Evolutionary conservation across 2,888 invertebrate species (phyloP).

Genomic region (Cerastoderma edule): DNA sequence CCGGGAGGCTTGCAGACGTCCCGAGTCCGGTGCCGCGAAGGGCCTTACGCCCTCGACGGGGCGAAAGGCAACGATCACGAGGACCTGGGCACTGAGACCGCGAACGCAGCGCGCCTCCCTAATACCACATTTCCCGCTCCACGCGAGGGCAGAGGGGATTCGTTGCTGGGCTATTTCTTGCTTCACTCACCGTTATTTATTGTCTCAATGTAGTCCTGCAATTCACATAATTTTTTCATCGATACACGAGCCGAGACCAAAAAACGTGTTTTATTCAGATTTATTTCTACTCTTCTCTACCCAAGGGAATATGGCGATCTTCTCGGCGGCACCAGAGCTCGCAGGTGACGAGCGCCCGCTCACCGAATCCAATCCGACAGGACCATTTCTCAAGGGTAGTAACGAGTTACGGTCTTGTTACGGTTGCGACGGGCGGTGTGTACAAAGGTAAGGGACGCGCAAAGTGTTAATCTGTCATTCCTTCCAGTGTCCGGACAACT

Average conservation of each 20-base stretch:
- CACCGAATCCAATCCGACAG: constrained; percentile 82
- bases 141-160: constrained; percentile 84
- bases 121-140: constrained; percentile 86
- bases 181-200: constrained; percentile 88
- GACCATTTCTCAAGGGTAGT: constrained; percentile 88
- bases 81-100: constrained; percentile 70
- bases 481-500: constrained; percentile 89
- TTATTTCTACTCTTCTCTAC: too few relatives aligned
- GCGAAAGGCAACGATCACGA: constrained; percentile 79
- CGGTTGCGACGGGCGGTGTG: constrained; percentile 87
- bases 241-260: constrained; percentile 87
- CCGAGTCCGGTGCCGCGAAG: constrained; percentile 33
- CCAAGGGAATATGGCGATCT: constrained; percentile 87
- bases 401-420: too few relatives aligned
- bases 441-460: constrained; percentile 75
- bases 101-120: constrained; percentile 81
- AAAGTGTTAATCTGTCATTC: constrained; percentile 90
- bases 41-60: constrained; percentile 63
- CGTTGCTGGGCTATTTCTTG: constrained; percentile 87
- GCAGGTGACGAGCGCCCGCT: constrained; percentile 30
- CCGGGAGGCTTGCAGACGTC: constrained; percentile 44
- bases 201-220: constrained; percentile 86
- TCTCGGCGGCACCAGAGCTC: constrained; percentile 83
- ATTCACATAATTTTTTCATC: too few relatives aligned
- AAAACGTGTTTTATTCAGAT: too few relatives aligned